A percentile compares a stretch with the other conserved stretches of the same genome.
phyloP scores from a whole-genome alignment of 2,888 invertebrate genomes.

The Drosophila maculinotata region DNA sequence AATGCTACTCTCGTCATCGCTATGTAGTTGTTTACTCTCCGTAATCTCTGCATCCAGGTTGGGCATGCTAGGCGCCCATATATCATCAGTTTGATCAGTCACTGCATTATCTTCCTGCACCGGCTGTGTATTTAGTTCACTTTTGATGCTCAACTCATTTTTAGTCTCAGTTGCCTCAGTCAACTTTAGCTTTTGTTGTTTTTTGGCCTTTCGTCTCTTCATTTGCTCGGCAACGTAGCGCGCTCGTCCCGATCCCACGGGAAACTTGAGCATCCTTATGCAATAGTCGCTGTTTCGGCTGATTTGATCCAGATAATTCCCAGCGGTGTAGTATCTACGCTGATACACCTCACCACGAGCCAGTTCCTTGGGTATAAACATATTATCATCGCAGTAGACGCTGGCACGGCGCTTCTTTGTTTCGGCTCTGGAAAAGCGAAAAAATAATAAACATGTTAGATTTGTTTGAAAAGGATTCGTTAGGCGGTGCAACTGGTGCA shows the following conservation, averaged over 20 bases:
- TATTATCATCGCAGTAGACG: conserved; percentile 51
- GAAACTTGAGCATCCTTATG: conserved; percentile 66
- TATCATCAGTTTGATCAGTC: not conserved
- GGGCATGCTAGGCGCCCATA: conserved; percentile 16
- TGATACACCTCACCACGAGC: conserved; percentile 54
- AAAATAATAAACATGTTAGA: not conserved
- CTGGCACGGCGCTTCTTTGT: conserved; percentile 71
- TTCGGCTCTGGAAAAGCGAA: conserved; percentile 58
- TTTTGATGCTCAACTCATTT: conserved; percentile 16
- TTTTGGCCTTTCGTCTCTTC: conserved; percentile 2
- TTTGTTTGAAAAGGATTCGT: not conserved
- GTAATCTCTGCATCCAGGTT: not conserved
- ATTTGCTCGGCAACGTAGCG: conserved; percentile 57
- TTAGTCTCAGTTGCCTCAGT: not conserved
- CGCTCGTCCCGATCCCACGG: conserved; percentile 66
- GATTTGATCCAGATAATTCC: conserved; percentile 21
- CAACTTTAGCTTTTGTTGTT: not conserved
- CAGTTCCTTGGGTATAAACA: conserved; percentile 72
- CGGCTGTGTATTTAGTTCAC: conserved; percentile 19
- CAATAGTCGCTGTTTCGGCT: conserved; percentile 27
- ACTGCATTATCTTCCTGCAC: not conserved
- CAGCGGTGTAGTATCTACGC: conserved; percentile 14
- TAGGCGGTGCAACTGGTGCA: not conserved
- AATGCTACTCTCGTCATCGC: conserved; percentile 47
- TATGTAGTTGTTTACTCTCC: conserved; percentile 13